phyloP scores from a whole-genome alignment of 2,888 invertebrate genomes.

The Luperina testacea region DNA sequence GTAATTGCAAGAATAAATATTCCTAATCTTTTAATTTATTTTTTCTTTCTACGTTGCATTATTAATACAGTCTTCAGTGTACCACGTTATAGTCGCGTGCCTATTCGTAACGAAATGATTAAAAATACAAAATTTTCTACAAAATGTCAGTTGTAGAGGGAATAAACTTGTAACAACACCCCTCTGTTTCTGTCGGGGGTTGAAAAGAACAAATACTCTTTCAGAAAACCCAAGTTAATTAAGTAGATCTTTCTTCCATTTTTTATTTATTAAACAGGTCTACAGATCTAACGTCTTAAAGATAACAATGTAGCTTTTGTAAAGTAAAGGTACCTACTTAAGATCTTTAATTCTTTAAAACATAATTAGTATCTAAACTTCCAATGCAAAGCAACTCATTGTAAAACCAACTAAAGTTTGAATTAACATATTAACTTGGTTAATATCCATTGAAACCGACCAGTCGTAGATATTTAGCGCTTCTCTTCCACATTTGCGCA shows the following conservation, averaged over 20 bases:
- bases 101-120: conserved; percentile 59
- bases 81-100: conserved; percentile 65
- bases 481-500: too few species aligned
- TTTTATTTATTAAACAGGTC: conserved; percentile 14
- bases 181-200: too few species aligned
- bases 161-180: too few species aligned
- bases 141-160: conserved; percentile 63
- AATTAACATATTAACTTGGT: neutral
- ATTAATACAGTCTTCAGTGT: conserved; percentile 27
- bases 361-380: neutral
- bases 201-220: conserved; percentile 57
- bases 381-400: neutral
- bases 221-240: conserved; percentile 57
- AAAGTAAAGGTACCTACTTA: neutral
- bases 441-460: too few species aligned
- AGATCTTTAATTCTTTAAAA: neutral
- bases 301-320: conserved; percentile 3
- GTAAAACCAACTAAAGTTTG: neutral
- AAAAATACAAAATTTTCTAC: conserved; percentile 65
- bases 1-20: neutral
- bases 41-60: neutral
- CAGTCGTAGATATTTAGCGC: too few species aligned
- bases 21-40: neutral
- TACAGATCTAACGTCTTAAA: conserved; percentile 10
- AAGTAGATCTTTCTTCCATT: conserved; percentile 32